Evolutionary conservation across 2,888 invertebrate species (phyloP).

Genomic region (Scaptomyza cyrtandrae): DNA sequence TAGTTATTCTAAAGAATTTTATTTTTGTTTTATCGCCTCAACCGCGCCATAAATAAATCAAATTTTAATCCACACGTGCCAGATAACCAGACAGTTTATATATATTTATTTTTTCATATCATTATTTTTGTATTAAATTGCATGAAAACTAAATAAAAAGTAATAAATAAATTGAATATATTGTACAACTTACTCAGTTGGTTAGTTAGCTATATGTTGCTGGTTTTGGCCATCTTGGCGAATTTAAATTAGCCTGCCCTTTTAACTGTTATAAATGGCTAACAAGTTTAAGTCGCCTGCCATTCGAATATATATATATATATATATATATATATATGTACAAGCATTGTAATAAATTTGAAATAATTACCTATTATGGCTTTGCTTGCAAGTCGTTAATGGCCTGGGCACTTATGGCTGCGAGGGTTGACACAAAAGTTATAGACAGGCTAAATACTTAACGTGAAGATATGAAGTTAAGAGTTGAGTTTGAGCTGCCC

Average conservation of each 20-base stretch:
- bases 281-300: slow-evolving; percentile 22
- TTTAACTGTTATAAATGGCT: slow-evolving; percentile 28
- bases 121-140: too few relatives aligned
- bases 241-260: slow-evolving; percentile 30
- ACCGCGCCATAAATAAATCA: neutral
- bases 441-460: neutral
- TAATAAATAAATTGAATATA: too few relatives aligned
- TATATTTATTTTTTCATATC: neutral
- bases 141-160: too few relatives aligned
- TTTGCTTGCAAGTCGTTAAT: slow-evolving; percentile 59
- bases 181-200: too few relatives aligned
- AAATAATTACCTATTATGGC: slow-evolving; percentile 84
- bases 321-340: neutral
- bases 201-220: too few relatives aligned
- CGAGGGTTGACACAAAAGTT: slow-evolving; percentile 11
- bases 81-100: slow-evolving; percentile 5
- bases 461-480: neutral
- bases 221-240: neutral
- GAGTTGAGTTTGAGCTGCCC: slow-evolving; percentile 8
- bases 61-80: slow-evolving; percentile 19
- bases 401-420: slow-evolving; percentile 16
- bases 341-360: slow-evolving; percentile 82
- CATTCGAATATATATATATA: slow-evolving; percentile 12
- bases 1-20: slow-evolving; percentile 24
- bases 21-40: slow-evolving; percentile 11